These are phyloP conservation scores for Brachystomella parvula DNA, from an alignment of 1,140 invertebrate species.

Conservation along the genomic window DNA sequence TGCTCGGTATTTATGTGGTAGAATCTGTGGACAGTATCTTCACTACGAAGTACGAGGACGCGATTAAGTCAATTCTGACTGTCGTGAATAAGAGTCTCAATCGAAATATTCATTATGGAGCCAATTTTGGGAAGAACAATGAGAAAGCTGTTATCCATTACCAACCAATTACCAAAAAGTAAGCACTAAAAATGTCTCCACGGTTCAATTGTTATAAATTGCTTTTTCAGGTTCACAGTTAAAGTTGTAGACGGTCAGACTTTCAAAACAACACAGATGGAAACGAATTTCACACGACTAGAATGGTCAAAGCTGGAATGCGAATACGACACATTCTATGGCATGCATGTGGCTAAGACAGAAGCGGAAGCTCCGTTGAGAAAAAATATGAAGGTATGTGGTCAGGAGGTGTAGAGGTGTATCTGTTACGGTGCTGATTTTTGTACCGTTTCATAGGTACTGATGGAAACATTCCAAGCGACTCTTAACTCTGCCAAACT, in stretches of 20 bases:
- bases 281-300: slow-evolving; percentile 38
- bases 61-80: slow-evolving; percentile 51
- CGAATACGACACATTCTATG: slow-evolving; percentile 32
- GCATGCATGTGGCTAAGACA: slow-evolving; percentile 28
- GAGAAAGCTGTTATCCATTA: slow-evolving; percentile 50
- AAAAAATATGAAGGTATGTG: slow-evolving; percentile 24
- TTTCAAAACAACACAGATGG: slow-evolving; percentile 53
- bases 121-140: slow-evolving; percentile 42
- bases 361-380: slow-evolving; percentile 26
- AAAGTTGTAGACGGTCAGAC: slow-evolving; percentile 38
- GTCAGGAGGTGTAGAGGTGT: neutral
- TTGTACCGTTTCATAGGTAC: slow-evolving; percentile 19
- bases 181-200: slow-evolving; percentile 23
- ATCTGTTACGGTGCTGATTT: too few relatives aligned
- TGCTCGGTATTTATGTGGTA: slow-evolving; percentile 56
- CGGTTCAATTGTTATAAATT: slow-evolving; percentile 1
- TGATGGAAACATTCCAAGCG: slow-evolving; percentile 29
- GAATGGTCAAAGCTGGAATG: slow-evolving; percentile 32
- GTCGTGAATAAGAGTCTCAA: slow-evolving; percentile 50
- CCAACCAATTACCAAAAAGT: slow-evolving; percentile 47
- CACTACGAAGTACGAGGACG: slow-evolving; percentile 43
- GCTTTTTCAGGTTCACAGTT: slow-evolving; percentile 37
- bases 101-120: slow-evolving; percentile 45
- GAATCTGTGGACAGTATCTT: slow-evolving; percentile 57
- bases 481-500: slow-evolving; percentile 22